Conservation (phyloP, 2,888 invertebrate species). For the Pocota personata region DNA sequence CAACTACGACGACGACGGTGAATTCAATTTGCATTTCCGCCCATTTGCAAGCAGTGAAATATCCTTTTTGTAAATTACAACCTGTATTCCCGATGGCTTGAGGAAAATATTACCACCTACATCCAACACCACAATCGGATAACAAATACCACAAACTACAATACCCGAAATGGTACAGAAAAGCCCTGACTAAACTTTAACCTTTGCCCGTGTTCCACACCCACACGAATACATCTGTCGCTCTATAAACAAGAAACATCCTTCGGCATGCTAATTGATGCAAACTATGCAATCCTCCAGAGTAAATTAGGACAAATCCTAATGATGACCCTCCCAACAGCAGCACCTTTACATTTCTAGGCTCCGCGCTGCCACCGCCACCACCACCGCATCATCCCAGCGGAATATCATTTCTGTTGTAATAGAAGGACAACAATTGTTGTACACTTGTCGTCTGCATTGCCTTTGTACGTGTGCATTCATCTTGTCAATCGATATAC, state of each 20-base stretch:
- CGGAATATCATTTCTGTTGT: constrained; percentile 32
- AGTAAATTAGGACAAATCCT: constrained; percentile 72
- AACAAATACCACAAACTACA: constrained; percentile 63
- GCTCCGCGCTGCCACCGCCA: background rate
- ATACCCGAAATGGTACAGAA: constrained; percentile 38
- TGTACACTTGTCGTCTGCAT: constrained; percentile 37
- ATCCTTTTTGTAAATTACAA: constrained; percentile 68
- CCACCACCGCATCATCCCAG: constrained; percentile 19
- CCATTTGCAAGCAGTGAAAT: constrained; percentile 50
- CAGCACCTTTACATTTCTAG: constrained; percentile 27
- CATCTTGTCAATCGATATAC: constrained; percentile 71
- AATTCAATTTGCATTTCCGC: constrained; percentile 70
- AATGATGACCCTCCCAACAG: constrained; percentile 60
- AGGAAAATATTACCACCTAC: constrained; percentile 28
- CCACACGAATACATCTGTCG: constrained; percentile 13
- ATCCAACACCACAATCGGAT: constrained; percentile 52
- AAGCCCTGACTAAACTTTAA: constrained; percentile 62
- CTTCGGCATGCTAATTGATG: constrained; percentile 69
- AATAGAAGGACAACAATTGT: constrained; percentile 53
- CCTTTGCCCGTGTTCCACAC: constrained; percentile 45
- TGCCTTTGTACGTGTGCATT: constrained; percentile 61
- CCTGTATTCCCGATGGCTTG: constrained; percentile 17
- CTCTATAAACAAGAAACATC: constrained; percentile 47
- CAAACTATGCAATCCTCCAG: constrained; percentile 68
- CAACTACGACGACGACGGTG: constrained; percentile 24